Base-by-base conservation (phyloP, 2,113 vertebrate species). In the Cacatua alba region DNA sequence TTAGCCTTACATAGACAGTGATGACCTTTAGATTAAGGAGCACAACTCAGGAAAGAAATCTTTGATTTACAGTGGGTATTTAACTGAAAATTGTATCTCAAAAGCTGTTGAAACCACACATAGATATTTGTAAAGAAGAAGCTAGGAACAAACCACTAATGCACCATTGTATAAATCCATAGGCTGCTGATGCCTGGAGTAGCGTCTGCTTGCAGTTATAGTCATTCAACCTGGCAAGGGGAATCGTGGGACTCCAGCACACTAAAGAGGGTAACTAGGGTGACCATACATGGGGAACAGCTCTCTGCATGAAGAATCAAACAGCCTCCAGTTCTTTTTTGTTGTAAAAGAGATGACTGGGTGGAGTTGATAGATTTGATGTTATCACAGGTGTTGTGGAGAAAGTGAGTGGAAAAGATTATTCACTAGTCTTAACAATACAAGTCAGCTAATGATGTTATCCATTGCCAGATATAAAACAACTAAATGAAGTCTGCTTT, bases 321-420 rank as follows among this genome's bases (percentile, higher is more conserved):
- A 89, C 6, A 44, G 35, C 25, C 17, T 63, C 60, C 6, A 1
- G 18, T 24, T 80, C 46, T 69, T 63, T 33, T 21, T 13, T 62
- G 63, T 63, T 86, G 79, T 70, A 41, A 55, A 82, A 52, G 59
- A 64, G 12, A 18, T 5, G 7, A 23, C 37, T 55, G 17, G 26
- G 52, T 69, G 37, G 78, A 75, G 46, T 26, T 60, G 53, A 70
- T 60, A 46, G 60, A 76, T 80, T 74, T 53, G 71, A 60, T 77
- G 24, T 46, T 57, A 64, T 77, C 64, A 53, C n/a, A 37, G 43
- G 44, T 70, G 48, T 65, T 72, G 43, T 62, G 51, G 41, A 86
- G 46, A 90, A 88, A 90, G n/a, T 62, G 63, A 94, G 46, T 51
- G 43, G 60, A 65, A 95, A 96, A 91, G 7, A 49, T 81, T 90